Percentiles rank a stretch among this genome's conserved stretches.
These are phyloP conservation scores for Lepidochitona cinerea DNA, from an alignment of 2,888 invertebrate genomes.

Conservation along the genomic window DNA sequence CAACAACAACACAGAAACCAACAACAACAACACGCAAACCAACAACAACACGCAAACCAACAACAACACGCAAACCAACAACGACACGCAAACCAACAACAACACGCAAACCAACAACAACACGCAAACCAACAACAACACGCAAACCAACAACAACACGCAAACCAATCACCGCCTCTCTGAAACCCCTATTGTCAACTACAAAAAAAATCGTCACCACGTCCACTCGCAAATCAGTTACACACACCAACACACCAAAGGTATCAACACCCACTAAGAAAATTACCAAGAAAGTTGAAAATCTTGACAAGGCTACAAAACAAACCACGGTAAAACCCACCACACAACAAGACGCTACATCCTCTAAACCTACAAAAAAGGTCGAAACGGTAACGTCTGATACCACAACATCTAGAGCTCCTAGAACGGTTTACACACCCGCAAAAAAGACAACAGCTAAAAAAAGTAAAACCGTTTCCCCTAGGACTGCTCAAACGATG, in stretches of 20 bases:
- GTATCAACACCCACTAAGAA: too few relatives aligned
- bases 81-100: background rate
- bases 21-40: background rate
- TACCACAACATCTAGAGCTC: too few relatives aligned
- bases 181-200: background rate
- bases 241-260: background rate
- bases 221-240: background rate
- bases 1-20: background rate
- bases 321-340: background rate
- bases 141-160: background rate
- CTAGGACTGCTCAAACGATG: background rate
- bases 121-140: background rate
- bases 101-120: background rate
- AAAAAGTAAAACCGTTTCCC: background rate
- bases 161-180: background rate
- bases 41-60: background rate
- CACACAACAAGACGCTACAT: too few relatives aligned
- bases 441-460: background rate
- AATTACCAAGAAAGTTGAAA: too few relatives aligned
- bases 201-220: background rate
- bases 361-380: too few relatives aligned
- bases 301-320: background rate
- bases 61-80: background rate
- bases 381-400: background rate
- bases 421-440: too few relatives aligned